phyloP scores from a whole-genome alignment of 2,888 invertebrate species.

The Machimus atricapillus region DNA sequence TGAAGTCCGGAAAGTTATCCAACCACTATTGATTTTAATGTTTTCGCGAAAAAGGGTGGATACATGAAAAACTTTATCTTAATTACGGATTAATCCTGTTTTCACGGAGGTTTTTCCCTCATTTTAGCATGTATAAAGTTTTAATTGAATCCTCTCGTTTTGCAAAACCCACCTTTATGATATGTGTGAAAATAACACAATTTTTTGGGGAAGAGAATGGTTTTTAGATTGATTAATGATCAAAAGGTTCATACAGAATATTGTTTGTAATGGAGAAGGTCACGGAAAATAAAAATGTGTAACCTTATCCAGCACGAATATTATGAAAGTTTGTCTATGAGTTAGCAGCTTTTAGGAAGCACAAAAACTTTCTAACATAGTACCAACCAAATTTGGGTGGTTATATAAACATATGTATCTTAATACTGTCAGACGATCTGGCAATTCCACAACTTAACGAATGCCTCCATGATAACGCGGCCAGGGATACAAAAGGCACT shows the following conservation, averaged over 20 bases:
- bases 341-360: neutral
- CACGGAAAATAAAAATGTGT: neutral
- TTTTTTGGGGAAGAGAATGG: neutral
- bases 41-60: neutral
- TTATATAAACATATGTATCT: neutral
- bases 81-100: neutral
- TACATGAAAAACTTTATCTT: neutral
- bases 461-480: no score
- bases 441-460: no score
- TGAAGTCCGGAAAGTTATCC: neutral
- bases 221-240: neutral
- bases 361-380: neutral
- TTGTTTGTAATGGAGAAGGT: neutral
- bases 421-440: no score
- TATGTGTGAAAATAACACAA: neutral
- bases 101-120: neutral
- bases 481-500: no score
- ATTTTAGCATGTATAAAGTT: neutral
- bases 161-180: neutral
- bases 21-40: neutral
- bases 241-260: neutral
- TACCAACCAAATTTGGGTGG: neutral
- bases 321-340: neutral
- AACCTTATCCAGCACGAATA: neutral
- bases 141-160: neutral